Evolutionary conservation across 2,797 vertebrate genomes (phyloP), one percentile per base, ranked within the genome.

Genomic region (Xenops minutus): DNA sequence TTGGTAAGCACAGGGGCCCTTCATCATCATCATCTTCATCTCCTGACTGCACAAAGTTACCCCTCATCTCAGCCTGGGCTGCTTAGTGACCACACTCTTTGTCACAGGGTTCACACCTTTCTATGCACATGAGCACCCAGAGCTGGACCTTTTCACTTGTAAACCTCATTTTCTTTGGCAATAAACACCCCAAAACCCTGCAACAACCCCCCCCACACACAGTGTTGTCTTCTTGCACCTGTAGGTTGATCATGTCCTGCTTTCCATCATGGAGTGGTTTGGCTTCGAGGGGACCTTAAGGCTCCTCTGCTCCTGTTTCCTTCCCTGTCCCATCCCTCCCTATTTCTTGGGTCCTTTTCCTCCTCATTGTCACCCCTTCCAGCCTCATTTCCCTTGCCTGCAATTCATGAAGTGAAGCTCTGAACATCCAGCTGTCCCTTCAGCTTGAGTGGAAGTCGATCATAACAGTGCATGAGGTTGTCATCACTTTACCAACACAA

Each of bases 401-500:
- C 3, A 2, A 20, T 46, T 51, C 48, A 22, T 1, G 4, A 67
- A 27, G 44, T 14, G 13, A 7, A 52, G 69, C 61, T 77, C 17
- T 67, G 55, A 84, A 48, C 43, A 46, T 13, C 64, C 17, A 22
- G 49, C 48, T 86, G 66, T 12, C 26, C 26, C 66, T 75, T 63
- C 41, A 30, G n/a, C 59, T 18, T 19, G 54, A 91, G 39, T 7
- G 59, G 27, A 68, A 80, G 32, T 21, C 2, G 4, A 79, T 76
- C 48, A 12, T 5, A 82, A 8, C 2, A 4, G 43, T 11, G 49
- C 2, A 0, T 9, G 37, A 14, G 27, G 72, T 14, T 95, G 80
- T 88, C 92, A 93, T 61, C 36, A 9, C 32, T 80, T 84, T 41
- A 41, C 41, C n/a, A 75, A 74, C 55, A 43, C n/a, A 88, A 89